Evolutionary conservation across 2,113 vertebrate genomes (phyloP), one percentile per base, ranked within the genome.

Genomic region (Ailurus styani): DNA sequence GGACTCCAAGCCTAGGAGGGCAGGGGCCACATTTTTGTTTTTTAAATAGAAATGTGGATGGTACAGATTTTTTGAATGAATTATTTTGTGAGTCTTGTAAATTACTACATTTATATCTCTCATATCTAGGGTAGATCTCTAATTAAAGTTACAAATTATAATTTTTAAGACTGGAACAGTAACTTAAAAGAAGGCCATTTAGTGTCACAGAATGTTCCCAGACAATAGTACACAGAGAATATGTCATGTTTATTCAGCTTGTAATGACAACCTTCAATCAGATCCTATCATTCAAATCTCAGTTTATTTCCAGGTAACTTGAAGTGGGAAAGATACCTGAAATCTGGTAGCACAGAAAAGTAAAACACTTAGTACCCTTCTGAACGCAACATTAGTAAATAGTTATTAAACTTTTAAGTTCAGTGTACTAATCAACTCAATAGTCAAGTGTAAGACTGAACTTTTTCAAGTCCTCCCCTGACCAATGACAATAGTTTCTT

Each of bases 91-190:
- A 85, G 57, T 93, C n/a, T 45, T 77, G 7, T 89, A 97, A 96
- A 86, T 89, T 25, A 37, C 18, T 83, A 62, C 55, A 70, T 85
- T 88, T 91, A 23, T 64, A 7, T 55, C 12, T 72, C 64, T 95
- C 75, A 64, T n/a, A 75, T 54, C 83, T 94, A 86, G 37, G 12
- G 37, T 29, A 93, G 86, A 95, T 84, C 4, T 68, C 79, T 75
- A 88, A 31, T 86, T 75, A 93, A 90, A 84, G 54, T 90, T 57
- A 70, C n/a, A 95, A 93, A 96, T 82, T 72, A 60, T 17, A 83
- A 47, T 60, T 97, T 95, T 93, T 64, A 91, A 90, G 37, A 50
- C 86, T 95, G 17, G 93, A 90, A 83, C 90, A 82, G 34, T 90
- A 84, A 91, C 29, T 91, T 13, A 92, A 94, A 7, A 89, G 83